Conservation (phyloP, 2,797 vertebrate genomes). For the Ctenochaetus hawaiiensis region DNA sequence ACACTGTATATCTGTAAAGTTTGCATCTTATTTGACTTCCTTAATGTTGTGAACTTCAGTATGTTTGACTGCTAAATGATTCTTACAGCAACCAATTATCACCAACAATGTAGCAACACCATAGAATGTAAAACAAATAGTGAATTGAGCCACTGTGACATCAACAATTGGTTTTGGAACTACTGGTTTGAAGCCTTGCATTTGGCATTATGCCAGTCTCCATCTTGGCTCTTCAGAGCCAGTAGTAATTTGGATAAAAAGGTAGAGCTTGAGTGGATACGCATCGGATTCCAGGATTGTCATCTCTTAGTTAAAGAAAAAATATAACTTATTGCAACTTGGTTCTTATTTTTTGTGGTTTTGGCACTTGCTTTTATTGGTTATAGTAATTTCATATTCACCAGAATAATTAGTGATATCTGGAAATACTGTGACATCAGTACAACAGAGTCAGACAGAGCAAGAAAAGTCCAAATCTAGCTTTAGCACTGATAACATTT, state of each 20-base stretch:
- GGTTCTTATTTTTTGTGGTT: neutral
- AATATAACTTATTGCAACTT: neutral
- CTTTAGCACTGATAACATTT: too few relatives aligned
- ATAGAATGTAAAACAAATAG: too few relatives aligned
- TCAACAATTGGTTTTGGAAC: too few relatives aligned
- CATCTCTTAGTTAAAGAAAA: slow-evolving; percentile 7
- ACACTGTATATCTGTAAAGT: neutral
- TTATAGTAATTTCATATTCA: neutral
- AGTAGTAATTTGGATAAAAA: too few relatives aligned
- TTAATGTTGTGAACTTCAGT: neutral
- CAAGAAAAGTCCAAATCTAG: neutral
- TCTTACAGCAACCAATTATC: neutral
- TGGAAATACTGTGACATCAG: neutral
- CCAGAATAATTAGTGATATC: neutral
- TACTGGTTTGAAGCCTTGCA: too few relatives aligned
- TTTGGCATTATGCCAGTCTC: too few relatives aligned
- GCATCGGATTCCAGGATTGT: neutral
- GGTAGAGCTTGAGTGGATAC: too few relatives aligned
- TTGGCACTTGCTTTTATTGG: neutral
- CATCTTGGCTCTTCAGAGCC: too few relatives aligned
- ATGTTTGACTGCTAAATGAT: neutral
- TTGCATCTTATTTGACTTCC: neutral
- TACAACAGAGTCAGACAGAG: neutral
- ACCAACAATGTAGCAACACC: neutral
- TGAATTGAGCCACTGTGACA: too few relatives aligned